A percentile compares a stretch with the other conserved stretches of the same genome.
Evolutionary conservation across 2,797 vertebrate genomes (phyloP).

Genomic region (Emydoidea blandingii): DNA sequence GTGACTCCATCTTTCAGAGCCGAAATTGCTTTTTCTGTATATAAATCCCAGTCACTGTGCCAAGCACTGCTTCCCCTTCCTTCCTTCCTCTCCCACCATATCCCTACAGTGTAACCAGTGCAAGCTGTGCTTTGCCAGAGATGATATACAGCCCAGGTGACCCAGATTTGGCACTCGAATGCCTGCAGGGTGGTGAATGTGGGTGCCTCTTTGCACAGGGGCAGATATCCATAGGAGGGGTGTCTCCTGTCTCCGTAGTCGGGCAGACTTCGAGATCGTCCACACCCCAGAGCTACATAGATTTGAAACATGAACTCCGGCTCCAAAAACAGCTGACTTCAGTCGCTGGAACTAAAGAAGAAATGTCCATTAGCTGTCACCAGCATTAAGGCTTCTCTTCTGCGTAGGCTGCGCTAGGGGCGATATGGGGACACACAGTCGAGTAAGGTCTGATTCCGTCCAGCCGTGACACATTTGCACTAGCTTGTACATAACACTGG

Average conservation of each 20-base stretch:
- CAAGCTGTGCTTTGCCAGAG: neutral
- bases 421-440: neutral
- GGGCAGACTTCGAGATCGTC: neutral
- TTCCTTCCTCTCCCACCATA: neutral
- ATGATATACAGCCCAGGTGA: neutral
- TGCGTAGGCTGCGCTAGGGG: neutral
- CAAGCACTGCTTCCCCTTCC: neutral
- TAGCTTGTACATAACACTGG: neutral
- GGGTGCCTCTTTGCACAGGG: neutral
- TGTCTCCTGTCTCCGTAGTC: neutral
- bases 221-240: neutral
- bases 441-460: neutral
- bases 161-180: neutral
- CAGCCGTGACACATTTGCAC: neutral
- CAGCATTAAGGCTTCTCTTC: neutral
- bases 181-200: neutral
- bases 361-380: neutral
- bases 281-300: neutral
- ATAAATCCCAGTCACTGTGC: rapidly evolving
- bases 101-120: neutral
- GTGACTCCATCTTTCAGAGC: neutral
- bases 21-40: rapidly evolving
- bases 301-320: neutral
- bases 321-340: neutral
- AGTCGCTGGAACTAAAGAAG: neutral